phyloP scores from a whole-genome alignment of 2,113 vertebrate species.

The Prunella himalayana region DNA sequence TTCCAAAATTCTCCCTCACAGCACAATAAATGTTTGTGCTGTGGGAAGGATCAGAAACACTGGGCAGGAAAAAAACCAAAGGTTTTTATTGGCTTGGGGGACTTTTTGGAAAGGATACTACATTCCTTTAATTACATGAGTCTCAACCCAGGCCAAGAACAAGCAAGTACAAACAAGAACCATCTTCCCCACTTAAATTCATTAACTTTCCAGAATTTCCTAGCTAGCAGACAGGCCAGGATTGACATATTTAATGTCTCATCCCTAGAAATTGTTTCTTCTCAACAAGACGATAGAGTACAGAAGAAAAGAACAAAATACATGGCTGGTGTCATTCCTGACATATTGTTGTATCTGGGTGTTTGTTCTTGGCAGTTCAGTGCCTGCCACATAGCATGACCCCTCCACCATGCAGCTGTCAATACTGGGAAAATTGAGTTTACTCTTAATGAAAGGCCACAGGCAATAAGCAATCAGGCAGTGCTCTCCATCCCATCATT shows the following conservation, averaged over 20 bases:
- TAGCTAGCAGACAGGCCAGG: neutral
- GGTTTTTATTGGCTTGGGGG: neutral
- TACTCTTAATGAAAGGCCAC: neutral
- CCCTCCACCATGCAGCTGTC: neutral
- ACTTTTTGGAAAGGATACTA: neutral
- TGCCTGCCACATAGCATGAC: neutral
- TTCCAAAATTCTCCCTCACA: neutral
- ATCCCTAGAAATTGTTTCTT: neutral
- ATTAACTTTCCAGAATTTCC: neutral
- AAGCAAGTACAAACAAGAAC: neutral
- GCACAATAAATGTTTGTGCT: neutral
- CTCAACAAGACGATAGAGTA: neutral
- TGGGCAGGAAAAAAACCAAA: neutral
- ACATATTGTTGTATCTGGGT: neutral
- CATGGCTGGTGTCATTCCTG: neutral
- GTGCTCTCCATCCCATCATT: neutral
- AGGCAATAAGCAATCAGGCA: slow-evolving; percentile 7
- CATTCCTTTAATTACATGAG: neutral
- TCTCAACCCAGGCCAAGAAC: neutral
- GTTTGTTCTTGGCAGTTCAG: neutral
- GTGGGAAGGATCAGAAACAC: neutral
- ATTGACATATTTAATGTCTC: neutral
- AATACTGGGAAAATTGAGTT: slow-evolving; percentile 16
- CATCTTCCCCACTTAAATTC: neutral
- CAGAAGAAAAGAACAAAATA: neutral